Evolutionary conservation across 2,888 invertebrate species (phyloP).

Genomic region (Flexamia atlantica): DNA sequence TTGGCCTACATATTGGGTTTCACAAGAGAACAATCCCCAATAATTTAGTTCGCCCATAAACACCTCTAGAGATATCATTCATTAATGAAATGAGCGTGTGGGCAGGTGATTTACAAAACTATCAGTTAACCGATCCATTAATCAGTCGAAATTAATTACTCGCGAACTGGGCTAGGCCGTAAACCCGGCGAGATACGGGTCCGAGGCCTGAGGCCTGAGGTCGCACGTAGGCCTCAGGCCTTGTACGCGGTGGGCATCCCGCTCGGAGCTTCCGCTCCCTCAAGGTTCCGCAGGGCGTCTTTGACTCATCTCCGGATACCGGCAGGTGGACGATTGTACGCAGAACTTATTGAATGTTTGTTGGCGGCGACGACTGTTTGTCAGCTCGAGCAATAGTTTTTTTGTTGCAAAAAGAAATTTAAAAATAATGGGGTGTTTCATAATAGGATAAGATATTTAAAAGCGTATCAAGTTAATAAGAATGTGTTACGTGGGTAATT

Average conservation of each 20-base stretch:
- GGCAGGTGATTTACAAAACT: background rate
- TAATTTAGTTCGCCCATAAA: no score
- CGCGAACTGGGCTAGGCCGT: background rate
- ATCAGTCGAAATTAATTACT: slow-evolving; percentile 1
- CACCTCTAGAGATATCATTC: background rate
- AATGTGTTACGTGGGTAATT: no score
- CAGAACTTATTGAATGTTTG: no score
- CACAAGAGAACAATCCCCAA: no score
- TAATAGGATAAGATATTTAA: no score
- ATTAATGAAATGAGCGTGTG: background rate
- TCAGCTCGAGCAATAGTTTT: no score
- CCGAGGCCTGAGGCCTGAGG: slow-evolving; percentile 1
- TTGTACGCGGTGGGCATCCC: slow-evolving; percentile 21
- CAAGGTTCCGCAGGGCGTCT: background rate
- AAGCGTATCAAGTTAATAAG: no score
- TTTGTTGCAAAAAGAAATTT: no score
- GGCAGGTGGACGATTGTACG: background rate
- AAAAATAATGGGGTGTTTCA: no score
- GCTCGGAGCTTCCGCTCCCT: background rate
- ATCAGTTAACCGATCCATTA: slow-evolving; percentile 15
- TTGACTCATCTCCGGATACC: background rate
- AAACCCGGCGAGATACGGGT: background rate
- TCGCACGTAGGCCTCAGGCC: slow-evolving; percentile 26
- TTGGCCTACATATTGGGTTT: no score
- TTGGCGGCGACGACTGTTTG: no score